Conservation (phyloP, 92 coral and sea anemone species). For the Galaxea fascicularis region DNA sequence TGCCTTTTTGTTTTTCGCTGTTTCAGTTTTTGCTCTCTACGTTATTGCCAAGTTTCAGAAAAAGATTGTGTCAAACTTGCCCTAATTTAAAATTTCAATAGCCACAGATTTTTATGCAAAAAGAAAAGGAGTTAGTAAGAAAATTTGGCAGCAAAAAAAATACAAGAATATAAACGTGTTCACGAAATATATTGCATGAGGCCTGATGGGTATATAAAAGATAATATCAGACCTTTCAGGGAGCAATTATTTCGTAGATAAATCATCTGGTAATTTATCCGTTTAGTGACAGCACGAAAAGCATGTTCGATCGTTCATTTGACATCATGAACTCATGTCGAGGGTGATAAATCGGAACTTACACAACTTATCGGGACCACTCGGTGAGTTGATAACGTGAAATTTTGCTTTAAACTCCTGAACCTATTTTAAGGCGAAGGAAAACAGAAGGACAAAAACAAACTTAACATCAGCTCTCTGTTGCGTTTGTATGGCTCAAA, state of each 20-base stretch:
- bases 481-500: neutral
- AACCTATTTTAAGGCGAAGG: neutral
- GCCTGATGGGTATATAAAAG: neutral
- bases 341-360: neutral
- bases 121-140: neutral
- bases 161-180: neutral
- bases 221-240: neutral
- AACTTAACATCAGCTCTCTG: neutral
- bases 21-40: neutral
- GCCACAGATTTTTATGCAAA: neutral
- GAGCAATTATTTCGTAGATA: neutral
- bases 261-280: neutral
- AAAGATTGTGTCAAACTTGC: neutral
- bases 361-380: constrained; percentile 15
- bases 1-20: no score
- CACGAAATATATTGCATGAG: neutral
- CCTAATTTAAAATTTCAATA: no score
- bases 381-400: constrained; percentile 13
- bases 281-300: neutral
- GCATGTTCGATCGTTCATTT: neutral
- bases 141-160: no score
- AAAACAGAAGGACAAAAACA: constrained; percentile 12
- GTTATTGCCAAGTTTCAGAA: neutral
- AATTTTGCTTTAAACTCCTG: neutral
- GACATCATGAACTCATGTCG: constrained; percentile 28